phyloP scores from a whole-genome alignment of 2,888 invertebrate species.

The Stenodema calcarata region DNA sequence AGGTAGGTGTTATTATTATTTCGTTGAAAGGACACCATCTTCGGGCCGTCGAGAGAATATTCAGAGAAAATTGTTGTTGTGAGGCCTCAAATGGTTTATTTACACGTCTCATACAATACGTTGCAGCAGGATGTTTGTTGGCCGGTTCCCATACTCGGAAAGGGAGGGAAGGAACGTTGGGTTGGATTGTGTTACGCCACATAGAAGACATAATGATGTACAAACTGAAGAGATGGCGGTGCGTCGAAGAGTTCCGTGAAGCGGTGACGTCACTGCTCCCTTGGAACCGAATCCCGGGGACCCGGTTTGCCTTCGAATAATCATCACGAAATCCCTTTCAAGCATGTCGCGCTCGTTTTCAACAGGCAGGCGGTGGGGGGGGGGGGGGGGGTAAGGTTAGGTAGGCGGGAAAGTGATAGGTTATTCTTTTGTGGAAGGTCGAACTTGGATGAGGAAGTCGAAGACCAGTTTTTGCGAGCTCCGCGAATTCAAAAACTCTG shows the following conservation, averaged over 20 bases:
- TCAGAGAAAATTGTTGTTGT: no score
- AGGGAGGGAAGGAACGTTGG: no score
- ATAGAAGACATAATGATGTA: not conserved
- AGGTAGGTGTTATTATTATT: no score
- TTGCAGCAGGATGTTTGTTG: no score
- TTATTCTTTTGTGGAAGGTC: not conserved
- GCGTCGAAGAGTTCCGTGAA: not conserved
- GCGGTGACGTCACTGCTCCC: slow-evolving; percentile 7
- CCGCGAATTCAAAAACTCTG: no score
- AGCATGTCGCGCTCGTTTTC: not conserved
- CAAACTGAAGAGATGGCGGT: not conserved
- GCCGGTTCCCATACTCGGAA: no score
- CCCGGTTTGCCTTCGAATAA: not conserved
- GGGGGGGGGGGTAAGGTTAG: not conserved
- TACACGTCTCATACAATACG: no score
- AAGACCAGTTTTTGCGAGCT: no score
- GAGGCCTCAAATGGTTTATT: no score
- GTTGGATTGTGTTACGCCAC: not conserved
- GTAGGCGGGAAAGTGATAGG: no score
- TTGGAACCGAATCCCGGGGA: not conserved
- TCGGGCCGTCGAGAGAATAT: no score
- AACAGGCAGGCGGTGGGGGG: not conserved
- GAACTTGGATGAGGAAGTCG: not conserved
- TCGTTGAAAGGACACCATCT: no score
- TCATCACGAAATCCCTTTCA: not conserved